Evolutionary conservation across 2,113 vertebrate species (phyloP), one percentile per base, ranked within the genome.

Genomic region (Callithrix jacchus): DNA sequence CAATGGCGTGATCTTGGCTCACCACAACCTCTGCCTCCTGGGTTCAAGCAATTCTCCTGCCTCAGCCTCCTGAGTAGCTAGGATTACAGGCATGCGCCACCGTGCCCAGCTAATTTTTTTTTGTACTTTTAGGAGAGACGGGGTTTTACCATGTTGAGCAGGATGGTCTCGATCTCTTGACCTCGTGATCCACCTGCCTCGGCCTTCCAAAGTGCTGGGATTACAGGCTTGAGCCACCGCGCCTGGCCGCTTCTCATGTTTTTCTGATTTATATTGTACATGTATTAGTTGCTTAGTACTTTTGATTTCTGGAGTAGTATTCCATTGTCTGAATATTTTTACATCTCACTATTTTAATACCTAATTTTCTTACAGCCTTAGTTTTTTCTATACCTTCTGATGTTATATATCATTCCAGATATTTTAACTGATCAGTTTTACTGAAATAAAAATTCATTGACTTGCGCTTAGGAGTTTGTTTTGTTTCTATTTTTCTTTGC

Each of bases 391-490:
- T 76, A 47, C 21, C 54, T 82, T 74, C 25, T 42, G 35, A 17
- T 80, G 2, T 84, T 10, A 20, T 3, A 20, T 49, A 45, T 18
- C 54, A 32, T 87, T 47, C 23, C 87, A 70, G 89, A 13, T 95
- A 61, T 96, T 94, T 87, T 73, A 82, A 66, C 52, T 87, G 4
- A 73, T 95, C 45, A 8, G 4, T 84, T 88, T 79, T 84, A 68
- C 47, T 84, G 25, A 35, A 45, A 58, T 86, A 64, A 88, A 82
- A 58, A 37, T 68, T 86, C 18, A 71, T 92, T 89, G n/a, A 32
- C n/a, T 80, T 23, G 82, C 52, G 79, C 4, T 52, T 73, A 61
- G 35, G 12, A 23, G 8, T 52, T 64, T 64, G 61, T 56, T 61
- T 70, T 54, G 25, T 61, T 92, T 79, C 3, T 86, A 18, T 61